Conservation (phyloP, 1,140 invertebrate species). For the Lepidostoma basale region DNA sequence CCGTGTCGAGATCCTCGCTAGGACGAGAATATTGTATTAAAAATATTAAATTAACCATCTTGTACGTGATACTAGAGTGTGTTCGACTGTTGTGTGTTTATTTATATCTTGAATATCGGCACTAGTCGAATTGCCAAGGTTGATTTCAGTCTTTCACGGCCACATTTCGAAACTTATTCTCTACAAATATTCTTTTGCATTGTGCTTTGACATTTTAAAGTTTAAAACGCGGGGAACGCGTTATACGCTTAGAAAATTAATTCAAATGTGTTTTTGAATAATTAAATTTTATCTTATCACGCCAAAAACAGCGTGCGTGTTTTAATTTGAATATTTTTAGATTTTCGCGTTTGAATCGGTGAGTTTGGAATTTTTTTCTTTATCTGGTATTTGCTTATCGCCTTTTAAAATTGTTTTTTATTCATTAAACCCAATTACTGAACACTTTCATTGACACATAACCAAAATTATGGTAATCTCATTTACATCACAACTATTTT, state of each 20-base stretch:
- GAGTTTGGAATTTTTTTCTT: too few relatives aligned
- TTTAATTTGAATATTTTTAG: too few relatives aligned
- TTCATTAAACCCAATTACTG: too few relatives aligned
- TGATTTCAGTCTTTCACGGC: neutral
- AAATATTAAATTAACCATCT: neutral
- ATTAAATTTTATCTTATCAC: neutral
- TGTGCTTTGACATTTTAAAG: neutral
- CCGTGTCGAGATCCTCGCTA: neutral
- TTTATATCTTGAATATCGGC: neutral
- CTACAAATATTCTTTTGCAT: neutral
- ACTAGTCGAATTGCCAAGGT: neutral
- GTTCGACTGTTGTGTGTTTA: neutral
- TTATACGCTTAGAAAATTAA: too few relatives aligned
- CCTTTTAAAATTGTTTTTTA: too few relatives aligned
- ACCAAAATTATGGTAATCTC: too few relatives aligned
- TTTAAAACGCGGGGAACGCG: neutral
- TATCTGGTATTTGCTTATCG: too few relatives aligned
- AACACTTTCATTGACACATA: too few relatives aligned
- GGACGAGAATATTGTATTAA: neutral
- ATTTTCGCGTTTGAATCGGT: too few relatives aligned
- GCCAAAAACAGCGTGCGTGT: too few relatives aligned
- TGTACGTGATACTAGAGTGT: neutral
- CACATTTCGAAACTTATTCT: conserved; percentile 4
- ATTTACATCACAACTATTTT: too few relatives aligned
- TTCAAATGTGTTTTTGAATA: neutral